Evolutionary conservation across 2,113 vertebrate species (phyloP).

Genomic region (Oenanthe oenanthe): DNA sequence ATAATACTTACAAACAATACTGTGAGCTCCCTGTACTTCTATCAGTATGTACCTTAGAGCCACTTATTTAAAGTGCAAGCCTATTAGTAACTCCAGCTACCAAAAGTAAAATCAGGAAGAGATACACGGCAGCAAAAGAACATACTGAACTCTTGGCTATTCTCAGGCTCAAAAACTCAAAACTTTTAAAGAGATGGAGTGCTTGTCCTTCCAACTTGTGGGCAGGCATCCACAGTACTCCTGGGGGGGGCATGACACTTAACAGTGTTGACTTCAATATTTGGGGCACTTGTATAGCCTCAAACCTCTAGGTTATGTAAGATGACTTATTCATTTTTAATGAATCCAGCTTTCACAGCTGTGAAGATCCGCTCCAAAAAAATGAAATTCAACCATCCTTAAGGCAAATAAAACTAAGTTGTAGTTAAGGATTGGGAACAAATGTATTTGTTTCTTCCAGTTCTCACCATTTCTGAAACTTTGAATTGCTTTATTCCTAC

Average conservation of each 20-base stretch:
- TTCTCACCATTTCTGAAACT: neutral
- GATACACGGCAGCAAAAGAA: neutral
- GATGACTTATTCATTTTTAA: neutral
- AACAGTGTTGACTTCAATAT: neutral
- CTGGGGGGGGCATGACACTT: neutral
- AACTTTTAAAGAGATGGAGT: neutral
- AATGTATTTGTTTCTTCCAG: neutral
- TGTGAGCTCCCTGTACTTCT: fast-evolving
- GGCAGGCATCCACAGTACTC: neutral
- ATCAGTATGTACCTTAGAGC: neutral
- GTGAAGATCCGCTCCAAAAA: neutral
- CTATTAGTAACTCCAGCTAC: neutral
- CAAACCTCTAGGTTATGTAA: neutral
- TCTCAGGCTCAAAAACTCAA: neutral
- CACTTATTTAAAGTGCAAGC: neutral
- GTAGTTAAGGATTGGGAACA: neutral
- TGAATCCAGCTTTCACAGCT: neutral
- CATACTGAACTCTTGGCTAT: neutral
- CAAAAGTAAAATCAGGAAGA: neutral
- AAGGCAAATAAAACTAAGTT: neutral
- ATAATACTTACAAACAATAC: neutral
- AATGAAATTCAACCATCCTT: neutral
- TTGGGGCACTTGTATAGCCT: fast-evolving
- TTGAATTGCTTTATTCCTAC: neutral
- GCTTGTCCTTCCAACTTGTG: neutral